Conservation (phyloP, 2,797 vertebrate species). For the Oreonectes daqikongensis region DNA sequence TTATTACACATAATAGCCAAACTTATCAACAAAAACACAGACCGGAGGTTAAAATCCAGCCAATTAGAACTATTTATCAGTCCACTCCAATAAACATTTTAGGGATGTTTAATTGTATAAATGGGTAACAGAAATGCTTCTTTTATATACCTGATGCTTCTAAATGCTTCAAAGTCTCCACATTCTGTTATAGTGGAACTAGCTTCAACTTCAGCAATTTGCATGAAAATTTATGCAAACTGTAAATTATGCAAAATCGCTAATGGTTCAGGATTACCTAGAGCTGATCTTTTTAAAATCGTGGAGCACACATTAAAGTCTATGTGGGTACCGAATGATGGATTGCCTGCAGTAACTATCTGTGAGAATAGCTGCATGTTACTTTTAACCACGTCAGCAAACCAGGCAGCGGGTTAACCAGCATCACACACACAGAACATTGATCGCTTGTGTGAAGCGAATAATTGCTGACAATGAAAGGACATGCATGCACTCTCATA, state of each 20-base stretch:
- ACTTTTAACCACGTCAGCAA: slow-evolving; percentile 38
- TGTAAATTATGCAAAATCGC: slow-evolving; percentile 32
- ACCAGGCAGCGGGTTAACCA: slow-evolving; percentile 15
- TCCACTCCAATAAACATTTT: no score
- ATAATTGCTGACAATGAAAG: slow-evolving; percentile 29
- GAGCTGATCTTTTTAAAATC: slow-evolving; percentile 12
- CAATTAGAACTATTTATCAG: no score
- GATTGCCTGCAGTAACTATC: slow-evolving; percentile 25
- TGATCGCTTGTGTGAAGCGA: slow-evolving; percentile 24
- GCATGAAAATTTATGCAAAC: slow-evolving; percentile 21
- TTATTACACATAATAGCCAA: no score
- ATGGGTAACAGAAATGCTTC: no score
- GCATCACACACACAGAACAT: slow-evolving; percentile 34
- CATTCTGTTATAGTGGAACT: neutral
- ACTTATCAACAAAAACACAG: no score
- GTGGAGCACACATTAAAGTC: neutral
- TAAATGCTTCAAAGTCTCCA: neutral
- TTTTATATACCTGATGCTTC: neutral
- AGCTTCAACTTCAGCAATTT: neutral
- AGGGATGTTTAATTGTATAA: no score
- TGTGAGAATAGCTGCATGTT: slow-evolving; percentile 31
- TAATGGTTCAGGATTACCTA: slow-evolving; percentile 18
- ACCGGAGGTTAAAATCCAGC: no score
- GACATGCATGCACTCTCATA: slow-evolving; percentile 21
- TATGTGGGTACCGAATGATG: slow-evolving; percentile 18